phyloP scores from a whole-genome alignment of 2,113 vertebrate genomes.

The Arizona elegans region DNA sequence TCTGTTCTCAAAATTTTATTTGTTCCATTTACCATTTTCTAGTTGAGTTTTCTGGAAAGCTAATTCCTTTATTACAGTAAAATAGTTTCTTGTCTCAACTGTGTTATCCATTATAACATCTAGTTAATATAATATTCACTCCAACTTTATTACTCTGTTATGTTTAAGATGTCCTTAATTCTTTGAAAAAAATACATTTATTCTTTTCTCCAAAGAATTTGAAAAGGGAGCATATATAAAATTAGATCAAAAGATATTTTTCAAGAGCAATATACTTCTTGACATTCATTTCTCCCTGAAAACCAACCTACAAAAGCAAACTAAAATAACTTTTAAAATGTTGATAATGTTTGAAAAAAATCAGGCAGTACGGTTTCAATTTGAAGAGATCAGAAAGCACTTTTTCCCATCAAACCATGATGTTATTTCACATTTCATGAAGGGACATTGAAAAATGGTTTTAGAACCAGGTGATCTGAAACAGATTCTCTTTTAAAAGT shows the following conservation, averaged over 20 bases:
- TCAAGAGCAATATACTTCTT: not conserved
- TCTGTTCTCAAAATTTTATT: not conserved
- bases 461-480: not conserved
- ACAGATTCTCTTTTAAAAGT: not conserved
- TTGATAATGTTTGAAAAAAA: not conserved
- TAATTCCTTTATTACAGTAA: not conserved
- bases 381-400: not conserved
- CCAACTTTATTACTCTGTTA: not conserved
- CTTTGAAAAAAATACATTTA: not conserved
- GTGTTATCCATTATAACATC: not conserved
- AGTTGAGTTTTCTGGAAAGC: not conserved
- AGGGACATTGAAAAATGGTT: too few species aligned
- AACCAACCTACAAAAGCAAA: not conserved
- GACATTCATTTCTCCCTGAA: slow-evolving; percentile 9
- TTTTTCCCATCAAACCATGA: not conserved
- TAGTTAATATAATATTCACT: not conserved
- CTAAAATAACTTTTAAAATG: slow-evolving; percentile 17
- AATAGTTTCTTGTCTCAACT: not conserved
- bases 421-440: not conserved
- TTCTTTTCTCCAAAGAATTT: not conserved
- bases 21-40: not conserved
- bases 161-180: not conserved
- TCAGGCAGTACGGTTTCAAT: not conserved
- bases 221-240: not conserved
- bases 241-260: not conserved